These are phyloP conservation scores for Schlechtendalia chinensis DNA, from an alignment of 1,140 invertebrate genomes.

Conservation along the genomic window DNA sequence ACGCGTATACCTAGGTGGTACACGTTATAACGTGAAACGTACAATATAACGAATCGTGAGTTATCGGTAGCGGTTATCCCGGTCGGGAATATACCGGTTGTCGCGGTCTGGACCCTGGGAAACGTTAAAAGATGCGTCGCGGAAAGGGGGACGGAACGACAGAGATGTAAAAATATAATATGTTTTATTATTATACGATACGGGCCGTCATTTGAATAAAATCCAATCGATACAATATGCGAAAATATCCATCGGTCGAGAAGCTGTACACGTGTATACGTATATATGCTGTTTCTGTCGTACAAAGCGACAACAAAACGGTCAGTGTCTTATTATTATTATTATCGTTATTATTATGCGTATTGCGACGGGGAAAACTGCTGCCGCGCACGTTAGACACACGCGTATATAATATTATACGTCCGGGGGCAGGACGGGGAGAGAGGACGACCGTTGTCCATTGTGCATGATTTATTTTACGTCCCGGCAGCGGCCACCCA, in stretches of 20 bases:
- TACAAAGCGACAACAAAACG: constrained; percentile 10
- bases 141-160: not conserved
- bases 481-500: constrained; percentile 12
- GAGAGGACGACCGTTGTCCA: not conserved
- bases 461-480: constrained; percentile 46
- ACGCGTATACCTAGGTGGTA: too few relatives aligned
- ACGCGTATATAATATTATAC: not conserved
- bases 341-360: not conserved
- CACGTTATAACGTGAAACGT: not conserved
- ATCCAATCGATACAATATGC: constrained; percentile 34
- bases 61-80: constrained; percentile 22
- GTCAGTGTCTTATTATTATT: constrained; percentile 44
- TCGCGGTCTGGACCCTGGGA: constrained; percentile 24
- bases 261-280: too few relatives aligned
- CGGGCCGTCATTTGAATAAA: constrained; percentile 43
- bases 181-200: not conserved
- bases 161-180: not conserved
- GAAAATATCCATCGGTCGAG: constrained; percentile 17
- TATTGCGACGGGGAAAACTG: not conserved
- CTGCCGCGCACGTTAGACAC: not conserved
- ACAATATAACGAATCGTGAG: not conserved
- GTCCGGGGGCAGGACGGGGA: constrained; percentile 7
- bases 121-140: not conserved
- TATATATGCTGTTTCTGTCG: too few relatives aligned
- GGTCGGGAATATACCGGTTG: constrained; percentile 36